These are phyloP conservation scores for Carettochelys insculpta DNA, from an alignment of 2,113 vertebrate genomes.

Conservation along the genomic window DNA sequence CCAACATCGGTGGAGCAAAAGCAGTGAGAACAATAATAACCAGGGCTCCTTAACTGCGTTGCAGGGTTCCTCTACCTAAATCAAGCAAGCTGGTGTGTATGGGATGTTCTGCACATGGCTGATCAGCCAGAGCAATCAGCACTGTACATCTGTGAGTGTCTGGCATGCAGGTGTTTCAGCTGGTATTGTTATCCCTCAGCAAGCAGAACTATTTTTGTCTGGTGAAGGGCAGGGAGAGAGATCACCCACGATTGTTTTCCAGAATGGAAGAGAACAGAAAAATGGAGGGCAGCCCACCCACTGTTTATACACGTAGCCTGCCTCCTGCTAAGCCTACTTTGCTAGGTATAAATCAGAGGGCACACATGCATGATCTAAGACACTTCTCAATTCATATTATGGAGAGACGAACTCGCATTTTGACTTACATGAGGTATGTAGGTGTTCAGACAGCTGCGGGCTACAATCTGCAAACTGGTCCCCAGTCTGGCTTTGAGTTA, in stretches of 20 bases:
- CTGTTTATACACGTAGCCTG: slow-evolving; percentile 61
- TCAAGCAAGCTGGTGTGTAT: slow-evolving; percentile 30
- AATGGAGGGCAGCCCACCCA: slow-evolving; percentile 69
- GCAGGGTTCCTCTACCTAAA: slow-evolving; percentile 59
- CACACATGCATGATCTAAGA: slow-evolving; percentile 73
- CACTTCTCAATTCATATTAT: slow-evolving; percentile 66
- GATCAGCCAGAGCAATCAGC: slow-evolving; percentile 30
- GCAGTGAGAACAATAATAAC: slow-evolving; percentile 52
- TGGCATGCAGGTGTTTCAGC: slow-evolving; percentile 79
- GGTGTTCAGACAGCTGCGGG: slow-evolving; percentile 19
- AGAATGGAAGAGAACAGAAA: slow-evolving; percentile 73
- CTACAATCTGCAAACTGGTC: slow-evolving; percentile 20
- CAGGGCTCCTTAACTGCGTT: slow-evolving; percentile 22
- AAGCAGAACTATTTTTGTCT: slow-evolving; percentile 62
- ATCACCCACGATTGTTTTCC: slow-evolving; percentile 82
- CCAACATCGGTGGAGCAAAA: slow-evolving; percentile 41
- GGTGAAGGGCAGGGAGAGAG: slow-evolving; percentile 71
- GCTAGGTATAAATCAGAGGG: slow-evolving; percentile 72
- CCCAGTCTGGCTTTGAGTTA: neutral
- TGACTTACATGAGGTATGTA: slow-evolving; percentile 46
- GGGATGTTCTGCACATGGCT: slow-evolving; percentile 59
- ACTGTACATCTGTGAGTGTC: slow-evolving; percentile 65
- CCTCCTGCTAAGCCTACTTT: slow-evolving; percentile 59
- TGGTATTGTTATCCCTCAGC: slow-evolving; percentile 71
- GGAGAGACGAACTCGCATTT: slow-evolving; percentile 55